These are phyloP conservation scores for Chrysotoxum bicinctum DNA, from an alignment of 2,888 invertebrate species.

Conservation along the genomic window DNA sequence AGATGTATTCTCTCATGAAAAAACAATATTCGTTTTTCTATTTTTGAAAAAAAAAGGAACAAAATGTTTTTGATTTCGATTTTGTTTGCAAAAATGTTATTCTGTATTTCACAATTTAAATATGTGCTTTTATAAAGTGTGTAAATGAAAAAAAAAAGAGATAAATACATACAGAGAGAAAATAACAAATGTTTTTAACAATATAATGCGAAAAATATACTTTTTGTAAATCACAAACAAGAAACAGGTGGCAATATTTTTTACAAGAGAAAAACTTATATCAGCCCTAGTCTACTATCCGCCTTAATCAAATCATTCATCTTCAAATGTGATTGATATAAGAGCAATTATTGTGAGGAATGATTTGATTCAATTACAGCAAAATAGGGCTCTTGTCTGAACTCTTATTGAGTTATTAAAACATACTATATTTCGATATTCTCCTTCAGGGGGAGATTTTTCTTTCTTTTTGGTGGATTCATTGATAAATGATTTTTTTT, in stretches of 20 bases:
- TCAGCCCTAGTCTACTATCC: neutral
- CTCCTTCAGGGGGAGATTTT: neutral
- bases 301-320: neutral
- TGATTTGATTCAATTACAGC: neutral
- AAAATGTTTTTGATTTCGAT: neutral
- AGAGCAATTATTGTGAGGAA: neutral
- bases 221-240: constrained; percentile 67
- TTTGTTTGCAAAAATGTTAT: constrained; percentile 36
- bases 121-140: constrained; percentile 68
- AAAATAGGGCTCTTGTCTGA: no score
- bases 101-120: constrained; percentile 64
- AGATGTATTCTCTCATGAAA: constrained; percentile 32
- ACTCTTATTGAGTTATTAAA: constrained; percentile 15
- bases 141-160: constrained; percentile 61
- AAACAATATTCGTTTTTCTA: constrained; percentile 69
- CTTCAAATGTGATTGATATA: neutral
- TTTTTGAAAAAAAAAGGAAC: constrained; percentile 49
- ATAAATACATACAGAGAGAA: constrained; percentile 42
- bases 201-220: constrained; percentile 17
- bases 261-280: constrained; percentile 57
- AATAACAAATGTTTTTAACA: constrained; percentile 23
- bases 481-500: constrained; percentile 46
- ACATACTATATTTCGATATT: neutral
- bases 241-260: constrained; percentile 55
- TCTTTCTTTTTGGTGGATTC: constrained; percentile 29